Evolutionary conservation across 2,113 vertebrate species (phyloP).

Genomic region (Urocolius indicus): DNA sequence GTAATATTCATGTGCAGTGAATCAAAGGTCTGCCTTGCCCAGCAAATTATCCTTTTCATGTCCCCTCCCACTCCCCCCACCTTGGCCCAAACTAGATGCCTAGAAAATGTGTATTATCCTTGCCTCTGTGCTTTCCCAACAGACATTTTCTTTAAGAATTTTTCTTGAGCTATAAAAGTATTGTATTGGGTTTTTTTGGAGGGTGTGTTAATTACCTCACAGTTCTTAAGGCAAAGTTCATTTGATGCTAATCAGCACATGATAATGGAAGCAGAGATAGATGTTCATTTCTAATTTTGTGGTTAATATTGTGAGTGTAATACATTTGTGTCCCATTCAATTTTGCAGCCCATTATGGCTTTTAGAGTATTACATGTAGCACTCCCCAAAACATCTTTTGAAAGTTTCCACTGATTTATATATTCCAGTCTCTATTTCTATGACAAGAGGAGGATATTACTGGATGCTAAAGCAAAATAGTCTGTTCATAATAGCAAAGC

Average conservation of each 20-base stretch:
- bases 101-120: background rate
- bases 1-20: background rate
- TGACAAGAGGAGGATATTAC: background rate
- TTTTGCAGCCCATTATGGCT: background rate
- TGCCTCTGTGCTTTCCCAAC: background rate
- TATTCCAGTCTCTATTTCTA: background rate
- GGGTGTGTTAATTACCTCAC: background rate
- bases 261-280: background rate
- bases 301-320: background rate
- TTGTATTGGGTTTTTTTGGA: background rate
- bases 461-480: background rate
- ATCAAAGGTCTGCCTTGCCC: background rate
- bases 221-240: background rate
- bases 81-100: background rate
- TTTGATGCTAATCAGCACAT: background rate
- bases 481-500: background rate
- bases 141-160: background rate
- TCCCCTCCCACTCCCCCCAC: background rate
- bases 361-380: background rate
- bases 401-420: background rate
- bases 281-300: background rate
- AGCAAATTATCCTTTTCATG: background rate
- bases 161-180: background rate
- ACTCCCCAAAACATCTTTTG: background rate
- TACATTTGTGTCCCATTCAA: background rate